Conservation (phyloP, 2,797 vertebrate genomes). For the Muscicapa comitata region DNA sequence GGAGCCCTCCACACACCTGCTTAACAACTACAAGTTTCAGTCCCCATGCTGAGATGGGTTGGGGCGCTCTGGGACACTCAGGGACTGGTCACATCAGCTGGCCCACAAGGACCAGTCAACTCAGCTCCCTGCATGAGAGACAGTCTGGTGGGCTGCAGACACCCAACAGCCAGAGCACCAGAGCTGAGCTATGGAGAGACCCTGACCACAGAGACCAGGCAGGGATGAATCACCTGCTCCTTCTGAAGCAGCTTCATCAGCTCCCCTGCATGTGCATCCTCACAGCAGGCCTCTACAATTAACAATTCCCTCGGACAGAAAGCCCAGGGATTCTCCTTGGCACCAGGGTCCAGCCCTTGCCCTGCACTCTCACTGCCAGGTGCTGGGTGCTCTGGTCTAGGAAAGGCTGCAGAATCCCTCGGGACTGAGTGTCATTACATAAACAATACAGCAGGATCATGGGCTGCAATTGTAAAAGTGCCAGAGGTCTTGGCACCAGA, state of each 20-base stretch:
- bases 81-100: neutral
- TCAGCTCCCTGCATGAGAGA: neutral
- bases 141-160: neutral
- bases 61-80: neutral
- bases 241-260: neutral
- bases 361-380: constrained; percentile 4
- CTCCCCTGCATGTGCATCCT: neutral
- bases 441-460: constrained; percentile 34
- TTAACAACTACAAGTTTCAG: accelerated
- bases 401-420: constrained; percentile 22
- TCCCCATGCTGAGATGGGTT: neutral
- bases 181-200: neutral
- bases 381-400: neutral
- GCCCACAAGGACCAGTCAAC: neutral
- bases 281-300: neutral
- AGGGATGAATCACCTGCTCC: neutral
- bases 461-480: constrained; percentile 14
- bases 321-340: neutral
- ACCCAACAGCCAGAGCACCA: neutral
- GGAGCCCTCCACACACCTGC: neutral
- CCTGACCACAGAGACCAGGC: neutral
- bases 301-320: neutral
- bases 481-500: constrained; percentile 22
- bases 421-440: constrained; percentile 10
- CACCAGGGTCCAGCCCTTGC: constrained; percentile 1